Conservation (phyloP, 2,113 vertebrate genomes). For the Periophthalmodon schlosseri region DNA sequence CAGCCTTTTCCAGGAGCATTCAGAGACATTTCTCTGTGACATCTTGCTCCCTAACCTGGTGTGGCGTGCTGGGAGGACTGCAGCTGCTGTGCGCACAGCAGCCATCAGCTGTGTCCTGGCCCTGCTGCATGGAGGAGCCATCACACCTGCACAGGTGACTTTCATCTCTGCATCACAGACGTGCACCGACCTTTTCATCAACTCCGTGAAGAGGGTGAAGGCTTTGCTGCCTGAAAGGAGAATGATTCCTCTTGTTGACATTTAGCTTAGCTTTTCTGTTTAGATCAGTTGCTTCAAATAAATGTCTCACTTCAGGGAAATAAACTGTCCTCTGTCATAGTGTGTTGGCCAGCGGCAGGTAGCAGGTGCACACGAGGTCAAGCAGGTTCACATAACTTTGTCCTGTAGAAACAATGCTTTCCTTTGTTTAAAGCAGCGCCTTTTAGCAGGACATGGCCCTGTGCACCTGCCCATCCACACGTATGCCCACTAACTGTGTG, state of each 20-base stretch:
- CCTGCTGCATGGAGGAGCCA: slow-evolving; percentile 77
- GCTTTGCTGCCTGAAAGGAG: slow-evolving; percentile 41
- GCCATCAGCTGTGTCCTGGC: slow-evolving; percentile 91
- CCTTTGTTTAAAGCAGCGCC: slow-evolving; percentile 49
- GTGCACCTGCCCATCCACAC: slow-evolving; percentile 61
- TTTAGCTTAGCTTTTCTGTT: slow-evolving; percentile 55
- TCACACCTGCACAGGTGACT: slow-evolving; percentile 82
- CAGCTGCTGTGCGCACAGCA: slow-evolving; percentile 87
- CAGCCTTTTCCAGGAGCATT: slow-evolving; percentile 82
- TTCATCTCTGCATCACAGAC: slow-evolving; percentile 9
- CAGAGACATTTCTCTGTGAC: slow-evolving; percentile 82
- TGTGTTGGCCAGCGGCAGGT: slow-evolving; percentile 49
- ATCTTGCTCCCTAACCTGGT: slow-evolving; percentile 89
- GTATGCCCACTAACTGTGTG: slow-evolving; percentile 27
- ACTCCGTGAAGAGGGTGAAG: slow-evolving; percentile 29
- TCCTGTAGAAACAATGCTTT: slow-evolving; percentile 60
- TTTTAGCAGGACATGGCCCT: slow-evolving; percentile 43
- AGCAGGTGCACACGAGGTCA: slow-evolving; percentile 65
- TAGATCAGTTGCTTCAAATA: slow-evolving; percentile 54
- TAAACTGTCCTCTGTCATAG: slow-evolving; percentile 35
- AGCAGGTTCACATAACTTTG: slow-evolving; percentile 64
- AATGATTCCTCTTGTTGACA: slow-evolving; percentile 42
- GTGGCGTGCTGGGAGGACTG: slow-evolving; percentile 89
- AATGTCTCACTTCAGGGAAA: slow-evolving; percentile 52
- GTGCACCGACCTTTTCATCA: slow-evolving; percentile 11